Evolutionary conservation across 2,113 vertebrate species (phyloP).

Genomic region (Isichthys henryi): DNA sequence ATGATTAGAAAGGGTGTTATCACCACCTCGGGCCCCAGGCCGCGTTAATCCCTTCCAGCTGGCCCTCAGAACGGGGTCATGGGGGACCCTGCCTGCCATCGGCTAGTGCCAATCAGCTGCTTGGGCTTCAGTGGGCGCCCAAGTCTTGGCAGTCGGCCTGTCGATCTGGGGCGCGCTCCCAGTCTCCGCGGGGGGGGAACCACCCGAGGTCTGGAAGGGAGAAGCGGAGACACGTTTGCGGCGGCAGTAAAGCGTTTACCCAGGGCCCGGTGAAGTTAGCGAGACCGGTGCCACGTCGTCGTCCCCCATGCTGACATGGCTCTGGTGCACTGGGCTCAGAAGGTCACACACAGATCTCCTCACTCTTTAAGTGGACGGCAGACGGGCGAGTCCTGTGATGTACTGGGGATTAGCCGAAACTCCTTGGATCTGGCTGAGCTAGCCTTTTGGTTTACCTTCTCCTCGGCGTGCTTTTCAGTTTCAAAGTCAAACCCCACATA

Average conservation of each 20-base stretch:
- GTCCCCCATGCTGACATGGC: too few species aligned
- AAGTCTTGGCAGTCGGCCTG: not conserved
- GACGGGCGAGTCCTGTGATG: not conserved
- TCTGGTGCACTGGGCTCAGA: not conserved
- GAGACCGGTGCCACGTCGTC: not conserved
- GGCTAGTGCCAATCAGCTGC: conserved; percentile 46
- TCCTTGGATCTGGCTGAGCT: not conserved
- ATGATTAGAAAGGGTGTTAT: conserved; percentile 58
- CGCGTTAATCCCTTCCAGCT: conserved; percentile 58
- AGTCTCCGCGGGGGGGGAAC: not conserved
- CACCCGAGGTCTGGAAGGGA: not conserved
- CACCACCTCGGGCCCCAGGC: conserved; percentile 47
- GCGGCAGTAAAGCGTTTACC: not conserved
- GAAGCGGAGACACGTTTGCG: not conserved
- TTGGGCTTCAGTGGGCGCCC: conserved; percentile 23
- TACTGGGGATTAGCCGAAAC: not conserved
- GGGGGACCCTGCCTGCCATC: not conserved
- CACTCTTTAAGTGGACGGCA: not conserved
- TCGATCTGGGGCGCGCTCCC: not conserved
- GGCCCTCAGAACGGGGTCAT: conserved; percentile 50
- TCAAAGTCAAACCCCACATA: not conserved
- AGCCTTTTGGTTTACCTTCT: not conserved
- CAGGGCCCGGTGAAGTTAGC: not conserved
- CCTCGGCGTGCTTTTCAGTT: not conserved
- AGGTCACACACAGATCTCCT: not conserved